phyloP scores from a whole-genome alignment of 2,797 vertebrate species.

The Phataginus tetradactyla region DNA sequence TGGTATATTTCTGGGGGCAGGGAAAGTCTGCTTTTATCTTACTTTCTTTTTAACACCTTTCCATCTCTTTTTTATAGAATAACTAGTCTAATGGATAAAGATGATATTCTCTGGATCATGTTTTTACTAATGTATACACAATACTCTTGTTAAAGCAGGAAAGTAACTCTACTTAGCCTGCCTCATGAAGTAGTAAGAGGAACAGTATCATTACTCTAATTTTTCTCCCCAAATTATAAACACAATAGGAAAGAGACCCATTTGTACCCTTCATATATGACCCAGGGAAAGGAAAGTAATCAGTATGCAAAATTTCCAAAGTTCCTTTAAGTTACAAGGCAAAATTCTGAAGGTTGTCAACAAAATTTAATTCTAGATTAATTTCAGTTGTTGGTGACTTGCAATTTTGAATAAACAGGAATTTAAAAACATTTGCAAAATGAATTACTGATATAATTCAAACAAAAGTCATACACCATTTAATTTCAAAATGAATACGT shows the following conservation, averaged over 20 bases:
- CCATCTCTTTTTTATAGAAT: neutral
- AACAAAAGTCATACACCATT: neutral
- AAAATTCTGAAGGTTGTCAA: neutral
- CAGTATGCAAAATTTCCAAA: neutral
- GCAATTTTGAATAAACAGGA: neutral
- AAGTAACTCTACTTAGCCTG: neutral
- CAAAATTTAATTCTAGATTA: neutral
- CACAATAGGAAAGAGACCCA: neutral
- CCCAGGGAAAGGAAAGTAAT: neutral
- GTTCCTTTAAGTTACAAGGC: neutral
- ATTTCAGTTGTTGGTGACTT: neutral
- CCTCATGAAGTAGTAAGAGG: neutral
- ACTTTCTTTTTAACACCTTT: neutral
- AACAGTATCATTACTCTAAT: neutral
- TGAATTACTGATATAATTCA: neutral
- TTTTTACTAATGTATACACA: neutral
- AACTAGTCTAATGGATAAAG: neutral
- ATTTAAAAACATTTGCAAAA: neutral
- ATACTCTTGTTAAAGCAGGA: neutral
- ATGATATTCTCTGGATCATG: neutral
- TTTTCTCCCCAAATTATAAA: neutral
- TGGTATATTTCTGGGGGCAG: neutral
- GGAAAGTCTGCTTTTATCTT: neutral
- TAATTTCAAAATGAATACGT: constrained; percentile 27
- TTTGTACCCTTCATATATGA: neutral